These are phyloP conservation scores for Grallaria varia DNA, from an alignment of 2,113 vertebrate species.

Conservation along the genomic window DNA sequence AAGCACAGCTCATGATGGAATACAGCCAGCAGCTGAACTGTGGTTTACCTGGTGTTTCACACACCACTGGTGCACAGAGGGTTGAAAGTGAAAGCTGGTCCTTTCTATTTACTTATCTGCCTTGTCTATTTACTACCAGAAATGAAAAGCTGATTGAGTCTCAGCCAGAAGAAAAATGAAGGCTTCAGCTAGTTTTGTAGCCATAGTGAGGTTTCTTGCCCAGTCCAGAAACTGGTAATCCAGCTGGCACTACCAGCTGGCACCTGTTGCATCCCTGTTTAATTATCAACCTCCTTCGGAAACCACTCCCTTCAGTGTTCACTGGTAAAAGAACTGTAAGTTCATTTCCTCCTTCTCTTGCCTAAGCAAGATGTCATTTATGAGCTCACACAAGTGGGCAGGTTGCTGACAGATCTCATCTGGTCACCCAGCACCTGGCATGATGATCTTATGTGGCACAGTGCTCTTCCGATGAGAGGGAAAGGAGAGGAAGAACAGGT, in stretches of 20 bases:
- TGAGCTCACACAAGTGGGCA: not conserved
- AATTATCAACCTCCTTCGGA: not conserved
- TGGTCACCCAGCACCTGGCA: not conserved
- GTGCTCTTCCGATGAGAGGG: not conserved
- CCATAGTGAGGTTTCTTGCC: not conserved
- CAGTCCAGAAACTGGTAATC: not conserved
- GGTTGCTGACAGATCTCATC: not conserved
- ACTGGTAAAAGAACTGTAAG: not conserved
- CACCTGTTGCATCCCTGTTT: not conserved
- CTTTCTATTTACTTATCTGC: not conserved
- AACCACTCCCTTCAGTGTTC: not conserved
- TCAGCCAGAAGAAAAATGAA: not conserved
- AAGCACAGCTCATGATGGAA: no score
- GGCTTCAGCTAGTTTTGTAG: not conserved
- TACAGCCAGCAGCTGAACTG: not conserved
- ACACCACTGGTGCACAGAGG: not conserved
- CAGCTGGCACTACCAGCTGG: not conserved
- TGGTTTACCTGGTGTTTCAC: not conserved
- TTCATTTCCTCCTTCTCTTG: not conserved
- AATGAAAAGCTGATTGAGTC: not conserved
- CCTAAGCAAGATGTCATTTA: not conserved
- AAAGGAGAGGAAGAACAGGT: not conserved
- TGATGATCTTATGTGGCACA: not conserved
- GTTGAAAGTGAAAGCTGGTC: not conserved
- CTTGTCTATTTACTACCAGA: not conserved